Evolutionary conservation across 1,140 invertebrate species (phyloP), one percentile per base, ranked within the genome.

Genomic region (Ridgeia piscesae): DNA sequence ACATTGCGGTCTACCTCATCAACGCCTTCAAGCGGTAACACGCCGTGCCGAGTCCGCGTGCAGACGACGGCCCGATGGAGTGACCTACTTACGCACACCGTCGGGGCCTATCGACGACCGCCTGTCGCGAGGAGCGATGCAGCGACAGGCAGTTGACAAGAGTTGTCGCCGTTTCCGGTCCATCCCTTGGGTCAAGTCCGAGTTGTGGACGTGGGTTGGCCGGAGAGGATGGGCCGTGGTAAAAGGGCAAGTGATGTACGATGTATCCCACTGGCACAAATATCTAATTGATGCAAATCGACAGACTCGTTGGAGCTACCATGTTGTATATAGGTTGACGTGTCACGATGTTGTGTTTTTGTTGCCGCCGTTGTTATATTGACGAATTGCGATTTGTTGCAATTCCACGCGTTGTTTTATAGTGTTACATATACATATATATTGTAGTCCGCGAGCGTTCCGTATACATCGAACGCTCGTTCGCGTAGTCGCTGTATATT

Each of bases 1-100:
- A 96, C 91, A 96, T 97, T 89, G 94, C 95, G 17, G 88, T 95
- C 17, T 96, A 96, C 93, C 93, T 96, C 34, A 94, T 96, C 34
- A 94, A 94, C 88, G 94, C 94, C 1, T 48, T 35, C 91, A 33
- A 48, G 50, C 91, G 89, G 34, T 90, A 77, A 21, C 58, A 77
- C 11, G 58, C 58, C 2, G 2, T 77, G 58, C 2, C 58, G 58
- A 21, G 27, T 21, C 17, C 11, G 27, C 58, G 0, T 17, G 2
- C 17, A 77, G 6, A 77, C 58, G 58, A 77, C 58, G 58, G 8
- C 58, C 58, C 58, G 2, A 2, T 27, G 2, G 27, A 77, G 0
- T 77, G 58, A 77, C 27, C 58, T 77, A 77, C 58, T 77, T 0
- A 1, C 4, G 17, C 27, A 77, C 58, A 21, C 0, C 58, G 58